Conservation (phyloP, 2,113 vertebrate species). For the Nibea albiflora region DNA sequence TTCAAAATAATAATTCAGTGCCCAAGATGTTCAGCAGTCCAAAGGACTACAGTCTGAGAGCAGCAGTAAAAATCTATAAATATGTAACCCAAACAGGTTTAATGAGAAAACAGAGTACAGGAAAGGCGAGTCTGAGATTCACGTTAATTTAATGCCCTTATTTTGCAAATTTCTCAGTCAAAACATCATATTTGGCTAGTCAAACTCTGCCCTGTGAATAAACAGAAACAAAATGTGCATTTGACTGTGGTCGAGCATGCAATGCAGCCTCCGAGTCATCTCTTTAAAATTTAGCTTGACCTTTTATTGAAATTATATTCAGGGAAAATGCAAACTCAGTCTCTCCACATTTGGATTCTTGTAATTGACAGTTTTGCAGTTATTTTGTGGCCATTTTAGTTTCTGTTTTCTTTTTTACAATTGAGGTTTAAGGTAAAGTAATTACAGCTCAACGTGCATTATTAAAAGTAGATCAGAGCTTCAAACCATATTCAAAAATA, state of each 20-base stretch:
- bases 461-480: too few species aligned
- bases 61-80: background rate
- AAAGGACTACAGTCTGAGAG: background rate
- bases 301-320: background rate
- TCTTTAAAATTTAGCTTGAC: background rate
- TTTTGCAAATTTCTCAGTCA: background rate
- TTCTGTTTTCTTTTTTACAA: too few species aligned
- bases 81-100: background rate
- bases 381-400: too few species aligned
- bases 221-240: background rate
- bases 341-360: too few species aligned
- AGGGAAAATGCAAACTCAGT: background rate
- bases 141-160: background rate
- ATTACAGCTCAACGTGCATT: too few species aligned
- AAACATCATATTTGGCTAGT: background rate
- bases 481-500: too few species aligned
- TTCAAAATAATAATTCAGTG: slow-evolving; percentile 36
- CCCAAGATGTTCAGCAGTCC: slow-evolving; percentile 15
- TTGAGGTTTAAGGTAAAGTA: too few species aligned
- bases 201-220: background rate
- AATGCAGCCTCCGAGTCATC: background rate
- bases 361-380: too few species aligned
- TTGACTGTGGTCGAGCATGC: background rate
- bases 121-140: background rate
- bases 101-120: background rate